Percentiles rank a stretch among this genome's conserved stretches.
phyloP scores from a whole-genome alignment of 53 echinoderm and acorn worm species.

The Stichopus horrens region DNA sequence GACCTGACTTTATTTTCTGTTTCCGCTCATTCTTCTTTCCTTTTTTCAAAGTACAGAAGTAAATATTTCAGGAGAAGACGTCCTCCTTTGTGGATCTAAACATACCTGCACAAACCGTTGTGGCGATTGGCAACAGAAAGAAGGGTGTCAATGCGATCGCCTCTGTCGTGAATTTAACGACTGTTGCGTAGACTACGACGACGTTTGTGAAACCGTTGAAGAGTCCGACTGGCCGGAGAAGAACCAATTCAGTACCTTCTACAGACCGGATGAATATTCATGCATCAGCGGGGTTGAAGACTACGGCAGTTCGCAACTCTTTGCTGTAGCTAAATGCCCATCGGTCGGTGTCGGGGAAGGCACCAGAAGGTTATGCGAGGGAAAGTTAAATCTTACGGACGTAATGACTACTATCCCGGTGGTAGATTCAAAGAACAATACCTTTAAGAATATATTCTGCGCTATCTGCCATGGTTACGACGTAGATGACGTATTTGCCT shows the following conservation, averaged over 20 bases:
- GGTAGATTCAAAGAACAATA: conserved; percentile 46
- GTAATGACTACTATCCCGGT: conserved; percentile 70
- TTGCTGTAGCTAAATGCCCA: conserved; percentile 30
- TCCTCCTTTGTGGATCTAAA: conserved; percentile 41
- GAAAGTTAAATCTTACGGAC: conserved; percentile 35
- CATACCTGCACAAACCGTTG: conserved; percentile 50
- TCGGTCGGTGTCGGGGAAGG: background rate
- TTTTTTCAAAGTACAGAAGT: conserved; percentile 29
- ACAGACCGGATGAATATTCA: background rate
- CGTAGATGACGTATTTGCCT: conserved; percentile 25
- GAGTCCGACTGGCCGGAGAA: background rate
- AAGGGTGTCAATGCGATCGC: conserved; percentile 49
- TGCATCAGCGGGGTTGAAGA: background rate
- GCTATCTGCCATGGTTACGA: conserved; percentile 63
- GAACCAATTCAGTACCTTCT: background rate
- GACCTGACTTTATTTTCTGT: background rate
- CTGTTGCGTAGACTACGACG: conserved; percentile 52
- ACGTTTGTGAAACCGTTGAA: conserved; percentile 8
- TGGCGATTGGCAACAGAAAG: conserved; percentile 41
- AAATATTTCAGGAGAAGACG: conserved; percentile 1
- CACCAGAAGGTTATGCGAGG: conserved; percentile 40
- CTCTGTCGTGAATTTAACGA: conserved; percentile 35
- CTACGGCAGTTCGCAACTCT: conserved; percentile 3
- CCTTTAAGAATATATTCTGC: conserved; percentile 73
- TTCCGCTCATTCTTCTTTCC: background rate